Evolutionary conservation across 2,113 vertebrate species (phyloP), one percentile per base, ranked within the genome.

Genomic region (Thinocorus orbignyianus): DNA sequence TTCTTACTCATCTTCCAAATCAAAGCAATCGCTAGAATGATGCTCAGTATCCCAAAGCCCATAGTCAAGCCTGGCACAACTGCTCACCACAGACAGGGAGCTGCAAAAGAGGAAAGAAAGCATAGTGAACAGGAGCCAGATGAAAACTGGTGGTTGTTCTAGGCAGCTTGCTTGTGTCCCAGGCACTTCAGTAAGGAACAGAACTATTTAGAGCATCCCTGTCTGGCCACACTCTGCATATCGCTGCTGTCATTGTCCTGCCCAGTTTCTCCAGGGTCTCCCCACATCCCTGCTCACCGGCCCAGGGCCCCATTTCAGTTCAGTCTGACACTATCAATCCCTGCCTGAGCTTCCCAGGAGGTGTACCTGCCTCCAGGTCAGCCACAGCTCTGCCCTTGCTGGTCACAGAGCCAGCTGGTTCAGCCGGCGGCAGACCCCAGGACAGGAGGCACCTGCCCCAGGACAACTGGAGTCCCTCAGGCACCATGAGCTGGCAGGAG

Each of bases 1-100:
- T 20, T 95, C 94, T 97, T 94, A 95, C 92, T 89, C 12, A 78
- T 95, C 58, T 91, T 92, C 90, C 84, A 95, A 69, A 95, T 31
- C 74, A 93, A 68, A 74, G 57, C n/a, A 91, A 35, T 23, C 0
- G 6, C 57, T 24, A 96, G 33, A 44, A 33, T 24, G 57, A 86
- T 17, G 65, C 77, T 95, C 86, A 97, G 52, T 35, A 69, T 64
- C 46, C 92, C 95, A 88, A 94, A 93, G 41, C 23, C 65, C 57
- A 81, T 7, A 65, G 77, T 65, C 69, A 95, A 74, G 39, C 55
- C 52, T 5, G 17, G 49, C 42, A 79, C 42, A 86, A 55, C 33
- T 28, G 44, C 77, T 92, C 86, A 37, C 69, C 35, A 7, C 26
- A 41, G 31, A 66, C 1, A 0, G 16, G 35, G 28, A 88, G 17